Conservation (phyloP, 2,113 vertebrate genomes). For the Ciconia stormi region DNA sequence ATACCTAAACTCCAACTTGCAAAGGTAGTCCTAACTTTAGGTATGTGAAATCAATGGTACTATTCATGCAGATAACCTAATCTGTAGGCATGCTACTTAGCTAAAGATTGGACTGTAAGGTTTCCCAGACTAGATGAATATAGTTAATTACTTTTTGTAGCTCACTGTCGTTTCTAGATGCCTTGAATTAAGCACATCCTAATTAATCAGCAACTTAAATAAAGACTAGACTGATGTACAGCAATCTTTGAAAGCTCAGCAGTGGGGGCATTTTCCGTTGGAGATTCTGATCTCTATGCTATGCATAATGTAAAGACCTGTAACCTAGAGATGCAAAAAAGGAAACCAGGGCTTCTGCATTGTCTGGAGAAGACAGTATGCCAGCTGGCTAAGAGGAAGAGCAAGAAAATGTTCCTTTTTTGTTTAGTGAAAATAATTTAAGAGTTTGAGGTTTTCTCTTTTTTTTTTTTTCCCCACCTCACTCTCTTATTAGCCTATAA, state of each 20-base stretch:
- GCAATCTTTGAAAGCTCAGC: not conserved
- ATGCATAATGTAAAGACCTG: not conserved
- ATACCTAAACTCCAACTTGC: not conserved
- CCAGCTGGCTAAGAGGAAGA: not conserved
- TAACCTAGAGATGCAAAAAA: not conserved
- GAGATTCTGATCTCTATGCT: not conserved
- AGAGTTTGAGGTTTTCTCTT: not conserved
- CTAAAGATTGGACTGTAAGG: not conserved
- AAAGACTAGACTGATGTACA: not conserved
- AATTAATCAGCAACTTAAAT: not conserved
- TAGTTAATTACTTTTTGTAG: not conserved
- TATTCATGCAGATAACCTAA: not conserved
- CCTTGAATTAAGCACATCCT: not conserved
- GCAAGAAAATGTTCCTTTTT: not conserved
- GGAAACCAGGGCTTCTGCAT: not conserved
- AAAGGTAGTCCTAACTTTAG: not conserved
- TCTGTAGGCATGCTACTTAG: not conserved
- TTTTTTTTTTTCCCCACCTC: no score
- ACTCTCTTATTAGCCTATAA: not conserved
- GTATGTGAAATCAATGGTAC: not conserved
- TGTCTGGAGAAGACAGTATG: not conserved
- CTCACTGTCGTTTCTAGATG: not conserved
- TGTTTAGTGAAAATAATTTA: not conserved
- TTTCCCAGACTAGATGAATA: not conserved
- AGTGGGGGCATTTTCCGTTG: not conserved